These are phyloP conservation scores for Galeopterus variegatus DNA, from an alignment of 2,113 vertebrate species.

Conservation along the genomic window DNA sequence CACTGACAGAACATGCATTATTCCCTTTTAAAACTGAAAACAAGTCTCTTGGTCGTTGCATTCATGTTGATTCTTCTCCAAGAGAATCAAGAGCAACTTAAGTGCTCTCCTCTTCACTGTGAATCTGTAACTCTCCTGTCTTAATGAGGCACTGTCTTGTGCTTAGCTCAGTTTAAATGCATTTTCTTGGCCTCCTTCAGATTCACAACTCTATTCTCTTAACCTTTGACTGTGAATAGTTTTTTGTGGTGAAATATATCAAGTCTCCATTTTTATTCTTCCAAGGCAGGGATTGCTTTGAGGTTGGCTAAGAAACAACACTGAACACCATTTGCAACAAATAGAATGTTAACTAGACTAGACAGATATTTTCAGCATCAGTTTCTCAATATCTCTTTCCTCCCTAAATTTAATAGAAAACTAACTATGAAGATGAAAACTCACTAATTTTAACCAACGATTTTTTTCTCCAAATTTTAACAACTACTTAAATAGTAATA, in stretches of 20 bases:
- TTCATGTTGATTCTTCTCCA: constrained; percentile 48
- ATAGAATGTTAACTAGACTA: constrained; percentile 52
- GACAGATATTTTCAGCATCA: neutral
- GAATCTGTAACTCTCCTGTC: neutral
- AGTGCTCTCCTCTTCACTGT: neutral
- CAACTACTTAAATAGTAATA: neutral
- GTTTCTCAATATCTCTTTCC: neutral
- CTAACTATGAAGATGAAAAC: neutral
- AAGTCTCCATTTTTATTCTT: neutral
- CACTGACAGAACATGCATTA: constrained; percentile 31
- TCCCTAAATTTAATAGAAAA: neutral
- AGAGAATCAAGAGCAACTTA: constrained; percentile 46
- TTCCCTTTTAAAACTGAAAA: constrained; percentile 45
- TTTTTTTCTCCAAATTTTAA: neutral
- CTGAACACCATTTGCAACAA: neutral
- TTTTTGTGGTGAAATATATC: neutral
- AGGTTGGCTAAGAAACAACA: neutral
- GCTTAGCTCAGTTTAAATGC: constrained; percentile 52
- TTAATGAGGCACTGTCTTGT: neutral
- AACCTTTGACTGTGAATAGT: neutral
- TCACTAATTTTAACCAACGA: neutral
- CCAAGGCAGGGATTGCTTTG: neutral
- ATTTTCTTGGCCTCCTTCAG: neutral
- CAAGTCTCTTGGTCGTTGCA: neutral
- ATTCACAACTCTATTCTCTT: constrained; percentile 52